Conservation (phyloP, 2,113 vertebrate genomes). For the Myxocyprinus asiaticus region DNA sequence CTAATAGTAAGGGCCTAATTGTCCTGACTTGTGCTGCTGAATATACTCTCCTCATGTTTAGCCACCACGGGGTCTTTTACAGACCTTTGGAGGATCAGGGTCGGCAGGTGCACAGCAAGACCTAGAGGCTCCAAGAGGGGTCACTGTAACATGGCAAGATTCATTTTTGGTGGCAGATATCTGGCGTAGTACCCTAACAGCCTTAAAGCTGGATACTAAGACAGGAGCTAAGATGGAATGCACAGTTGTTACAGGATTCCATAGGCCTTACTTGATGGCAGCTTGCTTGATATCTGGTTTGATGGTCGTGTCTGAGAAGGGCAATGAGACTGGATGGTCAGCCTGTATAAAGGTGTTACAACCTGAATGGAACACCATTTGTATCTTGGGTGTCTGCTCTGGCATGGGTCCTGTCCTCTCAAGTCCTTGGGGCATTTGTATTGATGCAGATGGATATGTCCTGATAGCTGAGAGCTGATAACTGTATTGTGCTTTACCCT, state of each 20-base stretch:
- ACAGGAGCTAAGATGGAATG: slow-evolving; percentile 69
- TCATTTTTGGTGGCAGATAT: slow-evolving; percentile 80
- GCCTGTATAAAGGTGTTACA: slow-evolving; percentile 78
- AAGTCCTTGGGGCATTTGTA: slow-evolving; percentile 79
- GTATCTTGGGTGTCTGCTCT: slow-evolving; percentile 72
- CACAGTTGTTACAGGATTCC: slow-evolving; percentile 74
- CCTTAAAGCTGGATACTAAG: slow-evolving; percentile 69
- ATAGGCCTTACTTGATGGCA: slow-evolving; percentile 77
- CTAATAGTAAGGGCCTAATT: slow-evolving; percentile 74
- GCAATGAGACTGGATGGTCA: slow-evolving; percentile 68
- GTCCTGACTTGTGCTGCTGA: slow-evolving; percentile 75
- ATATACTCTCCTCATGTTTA: slow-evolving; percentile 74
- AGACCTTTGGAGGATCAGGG: slow-evolving; percentile 71
- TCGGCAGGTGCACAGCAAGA: slow-evolving; percentile 55
- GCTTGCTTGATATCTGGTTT: slow-evolving; percentile 70
- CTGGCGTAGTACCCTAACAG: slow-evolving; percentile 70
- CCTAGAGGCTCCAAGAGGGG: slow-evolving; percentile 76
- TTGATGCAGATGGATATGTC: slow-evolving; percentile 73
- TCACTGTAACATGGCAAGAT: slow-evolving; percentile 68
- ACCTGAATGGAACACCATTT: slow-evolving; percentile 73
- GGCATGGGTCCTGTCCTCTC: slow-evolving; percentile 71
- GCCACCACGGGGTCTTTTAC: slow-evolving; percentile 72
- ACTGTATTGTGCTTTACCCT: slow-evolving; percentile 73
- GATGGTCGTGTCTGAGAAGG: slow-evolving; percentile 76
- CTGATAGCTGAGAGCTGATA: slow-evolving; percentile 78